Base-by-base conservation (phyloP, 2,888 invertebrate species). In the Iselma pallidipennis region DNA sequence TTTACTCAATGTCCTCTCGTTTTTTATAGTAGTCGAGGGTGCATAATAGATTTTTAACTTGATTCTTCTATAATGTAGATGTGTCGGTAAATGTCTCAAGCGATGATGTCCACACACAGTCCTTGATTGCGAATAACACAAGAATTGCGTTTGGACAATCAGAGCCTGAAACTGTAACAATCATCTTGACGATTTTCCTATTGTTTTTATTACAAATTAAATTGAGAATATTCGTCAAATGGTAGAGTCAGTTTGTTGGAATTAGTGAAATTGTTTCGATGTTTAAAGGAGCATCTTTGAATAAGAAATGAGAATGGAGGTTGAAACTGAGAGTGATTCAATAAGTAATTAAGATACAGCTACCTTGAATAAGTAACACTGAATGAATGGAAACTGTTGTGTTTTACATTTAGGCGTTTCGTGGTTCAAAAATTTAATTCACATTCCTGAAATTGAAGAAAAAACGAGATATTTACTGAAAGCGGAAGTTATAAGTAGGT, bases 61-160 rank as follows among this genome's bases (percentile, higher is more conserved):
- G 10, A 21, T 19, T 2, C 19, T 19, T 10, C 2, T 3, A 3
- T 2, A 37, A 16, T 16, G 1, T 9, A 45, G 1, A 45, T 12
- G 12, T 58, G 74, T 70, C 61, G 74, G 58, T 63, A 68, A 66
- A 66, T 73, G 80, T 82, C 76, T 73, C 82, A 80, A 83, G 83
- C 85, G 84, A 83, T 86, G 87, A 87, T 85, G 86, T 85, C 86
- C 86, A 83, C 77, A 83, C 86, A 85, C 86, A 86, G 84, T 84
- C 84, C 86, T 87, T 85, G 86, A 80, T 78, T 45, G 72, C 64
- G 68, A 77, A 77, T 74, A 72, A 70, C 74, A 84, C 87, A 87
- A 87, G 87, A 87, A 87, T 86, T 87, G 87, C 86, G 87, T 87
- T 86, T 86, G 86, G 87, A 87, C 87, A 87, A 87, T 87, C 88